phyloP scores from a whole-genome alignment of 2,888 invertebrate species.

The Acrobasis repandana region DNA sequence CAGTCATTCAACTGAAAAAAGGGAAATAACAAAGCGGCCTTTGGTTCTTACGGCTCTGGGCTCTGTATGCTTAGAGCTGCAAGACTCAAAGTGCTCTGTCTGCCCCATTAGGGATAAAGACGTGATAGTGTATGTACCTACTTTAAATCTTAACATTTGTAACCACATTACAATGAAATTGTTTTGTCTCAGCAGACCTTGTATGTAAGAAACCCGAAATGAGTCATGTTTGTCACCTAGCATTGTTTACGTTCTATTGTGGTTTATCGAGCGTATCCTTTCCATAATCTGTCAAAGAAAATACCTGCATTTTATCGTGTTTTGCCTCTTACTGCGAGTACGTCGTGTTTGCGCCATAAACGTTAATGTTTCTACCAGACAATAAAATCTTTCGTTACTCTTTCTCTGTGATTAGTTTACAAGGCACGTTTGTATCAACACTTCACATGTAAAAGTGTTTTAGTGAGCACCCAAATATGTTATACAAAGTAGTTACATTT shows the following conservation, averaged over 20 bases:
- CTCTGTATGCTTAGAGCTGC: no score
- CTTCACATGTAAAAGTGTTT: constrained; percentile 1
- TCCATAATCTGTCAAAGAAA: constrained; percentile 13
- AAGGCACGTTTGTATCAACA: neutral
- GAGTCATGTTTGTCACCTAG: constrained; percentile 18
- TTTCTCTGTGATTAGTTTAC: neutral
- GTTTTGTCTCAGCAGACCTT: neutral
- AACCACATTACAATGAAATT: neutral
- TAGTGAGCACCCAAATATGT: neutral
- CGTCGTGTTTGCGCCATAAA: constrained; percentile 18
- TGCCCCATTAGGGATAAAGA: no score
- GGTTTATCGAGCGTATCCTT: constrained; percentile 19
- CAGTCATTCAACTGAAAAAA: no score
- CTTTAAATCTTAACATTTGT: no score
- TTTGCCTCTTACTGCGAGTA: constrained; percentile 3
- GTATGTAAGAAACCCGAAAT: constrained; percentile 1
- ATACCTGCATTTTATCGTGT: constrained; percentile 9
- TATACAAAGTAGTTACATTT: neutral
- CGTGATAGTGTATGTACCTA: no score
- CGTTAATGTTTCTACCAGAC: constrained; percentile 11
- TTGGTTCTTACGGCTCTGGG: no score
- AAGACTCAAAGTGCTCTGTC: no score
- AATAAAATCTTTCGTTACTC: neutral
- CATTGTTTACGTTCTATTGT: constrained; percentile 20
- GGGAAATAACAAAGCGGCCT: no score